A percentile compares a stretch with the other conserved stretches of the same genome.
phyloP scores from a whole-genome alignment of 2,888 invertebrate genomes.

The Dioctria rufipes region DNA sequence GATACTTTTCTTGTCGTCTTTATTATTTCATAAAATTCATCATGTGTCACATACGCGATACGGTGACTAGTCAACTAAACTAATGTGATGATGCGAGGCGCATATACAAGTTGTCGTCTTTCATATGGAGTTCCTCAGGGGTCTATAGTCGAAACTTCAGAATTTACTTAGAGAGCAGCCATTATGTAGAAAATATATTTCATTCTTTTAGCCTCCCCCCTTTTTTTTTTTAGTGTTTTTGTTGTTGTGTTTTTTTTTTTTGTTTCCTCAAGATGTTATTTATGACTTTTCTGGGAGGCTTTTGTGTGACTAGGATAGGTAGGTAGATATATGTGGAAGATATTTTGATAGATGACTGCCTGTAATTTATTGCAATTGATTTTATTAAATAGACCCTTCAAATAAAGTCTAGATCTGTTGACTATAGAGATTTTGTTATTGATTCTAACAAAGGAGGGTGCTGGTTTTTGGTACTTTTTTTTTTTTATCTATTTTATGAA shows the following conservation, averaged over 20 bases:
- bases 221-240: not conserved
- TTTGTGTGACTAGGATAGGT: slow-evolving; percentile 24
- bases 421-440: slow-evolving; percentile 16
- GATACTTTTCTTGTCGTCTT: slow-evolving; percentile 27
- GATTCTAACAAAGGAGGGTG: not conserved
- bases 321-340: not conserved
- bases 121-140: slow-evolving; percentile 40
- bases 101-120: not conserved
- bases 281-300: slow-evolving; percentile 48
- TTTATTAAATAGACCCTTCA: slow-evolving; percentile 52
- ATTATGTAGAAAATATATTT: not conserved
- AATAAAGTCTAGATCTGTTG: slow-evolving; percentile 12
- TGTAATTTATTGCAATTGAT: slow-evolving; percentile 55
- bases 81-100: not conserved
- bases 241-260: slow-evolving; percentile 16
- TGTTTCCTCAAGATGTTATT: slow-evolving; percentile 25
- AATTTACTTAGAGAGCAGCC: slow-evolving; percentile 31
- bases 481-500: slow-evolving; percentile 14
- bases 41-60: slow-evolving; percentile 8
- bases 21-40: slow-evolving; percentile 32
- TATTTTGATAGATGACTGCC: slow-evolving; percentile 50
- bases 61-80: not conserved
- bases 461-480: not conserved
- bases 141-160: slow-evolving; percentile 14
- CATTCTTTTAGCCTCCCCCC: not conserved